These are phyloP conservation scores for Leptopilina clavipes DNA, from an alignment of 1,140 invertebrate species.

Conservation along the genomic window DNA sequence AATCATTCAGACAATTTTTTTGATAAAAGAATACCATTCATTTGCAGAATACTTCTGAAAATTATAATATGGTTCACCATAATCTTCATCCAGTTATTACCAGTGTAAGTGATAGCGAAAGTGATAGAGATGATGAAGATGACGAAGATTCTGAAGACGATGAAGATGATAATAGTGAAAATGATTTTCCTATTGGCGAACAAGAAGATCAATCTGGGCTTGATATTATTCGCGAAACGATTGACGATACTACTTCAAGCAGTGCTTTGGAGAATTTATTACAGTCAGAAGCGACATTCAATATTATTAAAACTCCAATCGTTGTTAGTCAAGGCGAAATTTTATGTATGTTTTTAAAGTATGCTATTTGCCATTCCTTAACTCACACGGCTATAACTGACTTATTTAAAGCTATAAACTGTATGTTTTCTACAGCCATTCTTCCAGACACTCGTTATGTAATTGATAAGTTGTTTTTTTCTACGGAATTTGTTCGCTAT, in stretches of 20 bases:
- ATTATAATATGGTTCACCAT: too few species aligned
- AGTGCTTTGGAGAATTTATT: neutral
- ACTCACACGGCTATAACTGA: neutral
- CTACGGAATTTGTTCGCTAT: neutral
- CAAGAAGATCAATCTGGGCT: neutral
- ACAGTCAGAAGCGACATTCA: neutral
- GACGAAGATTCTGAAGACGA: neutral
- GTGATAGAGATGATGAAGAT: too few species aligned
- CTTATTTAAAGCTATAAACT: conserved; percentile 28
- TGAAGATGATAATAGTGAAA: neutral
- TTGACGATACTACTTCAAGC: too few species aligned
- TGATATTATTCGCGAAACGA: too few species aligned
- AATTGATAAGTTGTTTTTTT: too few species aligned
- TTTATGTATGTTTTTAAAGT: conserved; percentile 32
- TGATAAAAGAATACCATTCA: too few species aligned
- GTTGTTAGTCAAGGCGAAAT: conserved; percentile 31
- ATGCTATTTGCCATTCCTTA: conserved; percentile 11
- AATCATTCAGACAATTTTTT: too few species aligned
- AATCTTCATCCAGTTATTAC: too few species aligned
- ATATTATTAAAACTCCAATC: neutral
- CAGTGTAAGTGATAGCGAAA: too few species aligned
- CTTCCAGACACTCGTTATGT: neutral
- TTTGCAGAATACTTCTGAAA: too few species aligned
- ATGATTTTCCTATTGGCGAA: neutral
- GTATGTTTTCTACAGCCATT: neutral